Percentiles rank a stretch among this genome's conserved stretches.
phyloP scores from a whole-genome alignment of 2,888 invertebrate species.

The Actias luna region DNA sequence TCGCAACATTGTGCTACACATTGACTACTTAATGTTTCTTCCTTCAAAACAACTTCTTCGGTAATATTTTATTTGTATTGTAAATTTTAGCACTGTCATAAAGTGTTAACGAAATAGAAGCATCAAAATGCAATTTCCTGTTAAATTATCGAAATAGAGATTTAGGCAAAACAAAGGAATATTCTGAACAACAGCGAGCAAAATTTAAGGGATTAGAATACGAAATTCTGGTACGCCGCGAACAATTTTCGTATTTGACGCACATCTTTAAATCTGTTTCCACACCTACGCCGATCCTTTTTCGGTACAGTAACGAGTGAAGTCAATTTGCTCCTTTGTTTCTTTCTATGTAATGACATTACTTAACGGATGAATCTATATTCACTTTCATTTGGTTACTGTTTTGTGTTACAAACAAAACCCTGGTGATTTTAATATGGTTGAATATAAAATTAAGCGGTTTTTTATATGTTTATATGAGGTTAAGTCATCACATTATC shows the following conservation, averaged over 20 bases:
- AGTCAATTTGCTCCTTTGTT: constrained; percentile 9
- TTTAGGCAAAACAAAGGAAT: neutral
- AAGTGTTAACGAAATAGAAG: neutral
- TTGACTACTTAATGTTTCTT: too few relatives aligned
- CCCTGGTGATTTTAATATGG: neutral
- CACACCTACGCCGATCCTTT: neutral
- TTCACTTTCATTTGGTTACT: neutral
- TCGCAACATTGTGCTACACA: too few relatives aligned
- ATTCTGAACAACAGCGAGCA: neutral
- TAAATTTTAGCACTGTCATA: too few relatives aligned
- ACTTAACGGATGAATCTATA: constrained; percentile 6
- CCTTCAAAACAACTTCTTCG: too few relatives aligned
- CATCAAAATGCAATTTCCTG: neutral
- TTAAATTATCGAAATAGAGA: neutral
- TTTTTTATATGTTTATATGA: too few relatives aligned
- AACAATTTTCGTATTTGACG: neutral
- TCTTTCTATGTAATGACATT: constrained; percentile 1
- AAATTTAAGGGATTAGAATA: neutral
- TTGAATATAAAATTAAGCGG: too few relatives aligned
- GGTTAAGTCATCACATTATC: too few relatives aligned
- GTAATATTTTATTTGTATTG: too few relatives aligned
- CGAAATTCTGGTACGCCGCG: neutral
- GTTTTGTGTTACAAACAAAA: neutral
- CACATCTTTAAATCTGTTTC: constrained; percentile 6
- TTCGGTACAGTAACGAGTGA: neutral